Percentiles rank a stretch among this genome's conserved stretches.
Conservation (phyloP, 2,797 vertebrate species). For the Phoeniculus purpureus region DNA sequence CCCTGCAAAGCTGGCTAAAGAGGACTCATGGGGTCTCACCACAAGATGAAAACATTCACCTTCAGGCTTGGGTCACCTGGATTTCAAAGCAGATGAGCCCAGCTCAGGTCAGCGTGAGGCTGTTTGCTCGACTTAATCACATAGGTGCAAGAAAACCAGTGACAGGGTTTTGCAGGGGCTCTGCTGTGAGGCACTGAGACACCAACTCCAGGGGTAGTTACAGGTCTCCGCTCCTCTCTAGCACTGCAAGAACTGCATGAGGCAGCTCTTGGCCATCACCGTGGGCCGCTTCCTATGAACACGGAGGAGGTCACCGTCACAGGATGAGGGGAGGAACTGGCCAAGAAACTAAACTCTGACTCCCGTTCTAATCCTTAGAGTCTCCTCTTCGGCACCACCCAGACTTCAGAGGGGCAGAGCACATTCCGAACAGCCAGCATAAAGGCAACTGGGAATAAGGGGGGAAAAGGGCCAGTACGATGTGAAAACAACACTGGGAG, state of each 20-base stretch:
- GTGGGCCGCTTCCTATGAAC: background rate
- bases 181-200: background rate
- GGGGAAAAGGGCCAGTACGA: background rate
- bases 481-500: background rate
- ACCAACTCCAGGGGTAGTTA: background rate
- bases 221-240: background rate
- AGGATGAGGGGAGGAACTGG: background rate
- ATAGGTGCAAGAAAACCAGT: background rate
- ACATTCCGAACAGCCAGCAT: background rate
- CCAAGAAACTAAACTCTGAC: background rate
- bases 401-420: background rate
- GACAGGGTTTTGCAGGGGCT: background rate
- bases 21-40: background rate
- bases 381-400: no score
- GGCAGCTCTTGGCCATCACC: background rate
- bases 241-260: background rate
- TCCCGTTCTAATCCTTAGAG: background rate
- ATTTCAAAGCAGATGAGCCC: background rate
- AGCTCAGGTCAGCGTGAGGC: background rate
- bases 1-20: constrained; percentile 19
- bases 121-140: background rate
- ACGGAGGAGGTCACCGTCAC: background rate
- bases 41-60: background rate
- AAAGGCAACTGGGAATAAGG: background rate
- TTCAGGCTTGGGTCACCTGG: constrained; percentile 4